phyloP scores from a whole-genome alignment of 2,888 invertebrate species.

The Eugnorisma glareosa region DNA sequence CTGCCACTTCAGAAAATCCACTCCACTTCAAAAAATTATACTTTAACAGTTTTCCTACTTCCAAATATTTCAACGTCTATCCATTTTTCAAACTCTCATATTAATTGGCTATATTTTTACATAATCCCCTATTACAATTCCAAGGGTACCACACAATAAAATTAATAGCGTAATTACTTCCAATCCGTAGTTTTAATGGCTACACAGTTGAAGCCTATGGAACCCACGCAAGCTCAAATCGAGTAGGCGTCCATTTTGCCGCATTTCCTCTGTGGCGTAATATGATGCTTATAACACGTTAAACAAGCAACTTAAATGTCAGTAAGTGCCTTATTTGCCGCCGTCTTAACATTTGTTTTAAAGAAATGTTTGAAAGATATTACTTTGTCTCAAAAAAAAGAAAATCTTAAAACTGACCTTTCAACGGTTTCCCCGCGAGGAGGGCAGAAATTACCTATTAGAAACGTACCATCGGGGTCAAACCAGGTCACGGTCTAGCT shows the following conservation, averaged over 20 bases:
- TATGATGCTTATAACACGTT: conserved; percentile 28
- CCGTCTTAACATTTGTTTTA: not conserved
- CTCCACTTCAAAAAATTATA: too few relatives aligned
- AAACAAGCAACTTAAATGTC: conserved; percentile 22
- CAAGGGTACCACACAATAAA: conserved; percentile 35
- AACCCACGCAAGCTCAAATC: conserved; percentile 42
- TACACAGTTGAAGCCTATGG: conserved; percentile 13
- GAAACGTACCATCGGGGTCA: not conserved
- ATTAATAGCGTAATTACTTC: conserved; percentile 39
- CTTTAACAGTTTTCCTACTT: not conserved
- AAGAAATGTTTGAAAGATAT: not conserved
- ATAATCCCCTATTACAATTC: conserved; percentile 34
- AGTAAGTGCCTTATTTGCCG: not conserved
- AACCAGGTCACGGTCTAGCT: not conserved
- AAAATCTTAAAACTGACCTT: not conserved
- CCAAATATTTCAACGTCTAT: not conserved
- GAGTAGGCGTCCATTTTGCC: conserved; percentile 32
- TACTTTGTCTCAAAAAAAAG: not conserved
- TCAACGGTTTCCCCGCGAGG: not conserved
- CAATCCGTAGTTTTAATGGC: conserved; percentile 43
- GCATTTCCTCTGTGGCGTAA: conserved; percentile 32
- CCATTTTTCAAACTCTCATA: conserved; percentile 4
- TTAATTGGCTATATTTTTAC: conserved; percentile 22
- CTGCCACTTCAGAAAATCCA: too few relatives aligned
- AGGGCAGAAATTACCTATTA: not conserved